Percentiles rank a stretch among this genome's conserved stretches.
Evolutionary conservation across 2,888 invertebrate species (phyloP).

Genomic region (Oasisia sp.): DNA sequence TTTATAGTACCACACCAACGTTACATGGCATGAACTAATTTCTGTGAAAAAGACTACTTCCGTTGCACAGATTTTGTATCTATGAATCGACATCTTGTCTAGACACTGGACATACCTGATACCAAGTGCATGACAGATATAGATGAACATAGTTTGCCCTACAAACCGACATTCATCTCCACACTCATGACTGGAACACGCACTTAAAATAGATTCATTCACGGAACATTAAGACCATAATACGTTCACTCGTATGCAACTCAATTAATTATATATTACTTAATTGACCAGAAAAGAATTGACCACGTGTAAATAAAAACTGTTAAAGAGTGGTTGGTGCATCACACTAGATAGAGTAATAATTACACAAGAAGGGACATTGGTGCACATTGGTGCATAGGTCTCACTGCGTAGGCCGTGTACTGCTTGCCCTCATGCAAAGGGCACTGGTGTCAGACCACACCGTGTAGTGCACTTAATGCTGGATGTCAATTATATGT

Average conservation of each 20-base stretch:
- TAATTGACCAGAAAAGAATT: not conserved
- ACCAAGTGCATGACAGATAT: not conserved
- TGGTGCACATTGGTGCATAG: not conserved
- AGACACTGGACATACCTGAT: not conserved
- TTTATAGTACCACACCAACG: not conserved
- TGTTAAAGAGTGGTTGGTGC: not conserved
- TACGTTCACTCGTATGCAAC: not conserved
- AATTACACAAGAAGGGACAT: not conserved
- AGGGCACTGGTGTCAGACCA: not conserved
- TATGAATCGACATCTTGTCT: not conserved
- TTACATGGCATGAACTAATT: not conserved
- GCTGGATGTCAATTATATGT: too few relatives aligned
- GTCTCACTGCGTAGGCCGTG: not conserved
- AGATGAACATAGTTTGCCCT: not conserved
- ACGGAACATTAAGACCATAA: not conserved
- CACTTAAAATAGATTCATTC: not conserved
- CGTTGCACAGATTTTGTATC: not conserved
- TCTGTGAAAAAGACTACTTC: slow-evolving; percentile 6
- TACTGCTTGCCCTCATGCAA: not conserved
- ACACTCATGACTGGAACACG: not conserved
- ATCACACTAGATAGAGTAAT: not conserved
- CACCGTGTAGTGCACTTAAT: not conserved
- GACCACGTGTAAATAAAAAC: not conserved
- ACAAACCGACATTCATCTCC: not conserved
- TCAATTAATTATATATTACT: not conserved